Evolutionary conservation across 2,888 invertebrate species (phyloP).

Genomic region (Metellina segmentata): DNA sequence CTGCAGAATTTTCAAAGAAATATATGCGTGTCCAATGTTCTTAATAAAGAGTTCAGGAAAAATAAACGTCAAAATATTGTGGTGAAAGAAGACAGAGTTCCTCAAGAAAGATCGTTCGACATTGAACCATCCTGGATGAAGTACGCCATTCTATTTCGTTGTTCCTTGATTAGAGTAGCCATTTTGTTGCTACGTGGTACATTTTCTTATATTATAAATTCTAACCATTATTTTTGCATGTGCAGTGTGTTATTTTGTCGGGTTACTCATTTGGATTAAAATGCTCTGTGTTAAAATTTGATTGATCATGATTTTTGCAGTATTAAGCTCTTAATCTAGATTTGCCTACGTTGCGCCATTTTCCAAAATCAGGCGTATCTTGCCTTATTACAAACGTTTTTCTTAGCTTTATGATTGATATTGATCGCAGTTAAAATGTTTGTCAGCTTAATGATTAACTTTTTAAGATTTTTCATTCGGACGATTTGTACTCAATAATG

Average conservation of each 20-base stretch:
- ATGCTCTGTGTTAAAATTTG: background rate
- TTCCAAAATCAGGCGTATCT: background rate
- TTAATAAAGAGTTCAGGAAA: constrained; percentile 60
- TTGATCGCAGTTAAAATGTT: too few species aligned
- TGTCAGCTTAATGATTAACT: too few species aligned
- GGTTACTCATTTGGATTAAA: background rate
- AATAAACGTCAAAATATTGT: constrained; percentile 69
- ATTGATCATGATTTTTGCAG: background rate
- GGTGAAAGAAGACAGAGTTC: constrained; percentile 61
- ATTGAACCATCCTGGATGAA: constrained; percentile 71
- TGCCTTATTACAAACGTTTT: background rate
- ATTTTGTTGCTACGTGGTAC: constrained; percentile 70
- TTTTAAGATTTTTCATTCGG: too few species aligned
- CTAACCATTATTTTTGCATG: background rate
- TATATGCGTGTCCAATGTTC: constrained; percentile 20
- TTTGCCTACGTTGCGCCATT: constrained; percentile 27
- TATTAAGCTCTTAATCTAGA: background rate
- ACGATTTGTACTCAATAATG: too few species aligned
- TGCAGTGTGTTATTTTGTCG: background rate
- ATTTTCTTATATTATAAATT: constrained; percentile 8
- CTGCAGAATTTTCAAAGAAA: constrained; percentile 15
- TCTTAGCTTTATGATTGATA: too few species aligned
- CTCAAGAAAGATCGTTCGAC: constrained; percentile 70
- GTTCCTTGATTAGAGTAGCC: constrained; percentile 71
- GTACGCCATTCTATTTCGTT: constrained; percentile 70